Conservation (phyloP, 2,113 vertebrate genomes). For the Mionectes macconnelli region DNA sequence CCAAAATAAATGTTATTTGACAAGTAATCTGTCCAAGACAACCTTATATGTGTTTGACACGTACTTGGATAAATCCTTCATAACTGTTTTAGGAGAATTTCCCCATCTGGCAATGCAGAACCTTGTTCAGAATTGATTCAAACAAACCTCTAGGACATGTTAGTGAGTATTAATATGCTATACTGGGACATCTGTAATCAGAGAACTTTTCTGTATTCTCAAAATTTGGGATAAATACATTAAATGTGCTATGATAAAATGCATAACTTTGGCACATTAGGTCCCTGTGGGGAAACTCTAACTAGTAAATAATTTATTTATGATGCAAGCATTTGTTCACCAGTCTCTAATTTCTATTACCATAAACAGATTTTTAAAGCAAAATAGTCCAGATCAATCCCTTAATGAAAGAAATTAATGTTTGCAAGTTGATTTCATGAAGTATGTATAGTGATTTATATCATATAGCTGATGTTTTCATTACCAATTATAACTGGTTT, state of each 20-base stretch:
- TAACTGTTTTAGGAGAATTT: not conserved
- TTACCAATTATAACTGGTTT: not conserved
- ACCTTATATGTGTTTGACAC: not conserved
- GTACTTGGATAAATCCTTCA: not conserved
- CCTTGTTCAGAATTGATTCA: not conserved
- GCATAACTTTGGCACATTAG: not conserved
- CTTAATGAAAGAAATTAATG: not conserved
- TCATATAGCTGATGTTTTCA: not conserved
- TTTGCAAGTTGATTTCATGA: not conserved
- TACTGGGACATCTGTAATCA: not conserved
- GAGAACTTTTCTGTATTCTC: not conserved
- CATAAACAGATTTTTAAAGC: not conserved
- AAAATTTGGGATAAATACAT: not conserved
- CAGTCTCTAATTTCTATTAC: not conserved
- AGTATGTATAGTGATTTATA: not conserved
- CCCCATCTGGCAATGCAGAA: not conserved
- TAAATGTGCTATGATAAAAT: not conserved
- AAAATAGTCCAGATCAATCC: not conserved
- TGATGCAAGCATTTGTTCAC: fast-evolving
- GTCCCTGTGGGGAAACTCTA: not conserved
- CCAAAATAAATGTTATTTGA: not conserved
- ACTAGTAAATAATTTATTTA: not conserved
- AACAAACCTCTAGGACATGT: not conserved
- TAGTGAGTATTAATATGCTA: not conserved
- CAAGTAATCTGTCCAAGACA: not conserved